Evolutionary conservation across 2,797 vertebrate genomes (phyloP), one percentile per base, ranked within the genome.

Genomic region (Artibeus lituratus): DNA sequence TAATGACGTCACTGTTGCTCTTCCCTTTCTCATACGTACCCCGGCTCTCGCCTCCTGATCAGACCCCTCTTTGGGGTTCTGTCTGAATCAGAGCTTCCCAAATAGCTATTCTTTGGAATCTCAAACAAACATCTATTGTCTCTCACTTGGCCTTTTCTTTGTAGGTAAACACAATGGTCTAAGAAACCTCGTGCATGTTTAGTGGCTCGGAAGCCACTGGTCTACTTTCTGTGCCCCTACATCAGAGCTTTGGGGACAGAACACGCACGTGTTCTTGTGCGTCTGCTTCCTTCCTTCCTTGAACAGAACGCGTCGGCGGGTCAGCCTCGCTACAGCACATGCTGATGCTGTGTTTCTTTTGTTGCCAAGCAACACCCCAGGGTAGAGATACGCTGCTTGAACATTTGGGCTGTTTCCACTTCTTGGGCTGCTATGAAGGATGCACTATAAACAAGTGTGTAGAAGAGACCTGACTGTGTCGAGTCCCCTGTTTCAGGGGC

Each of bases 201-300:
- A 14, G 51, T 26, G 9, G 53, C 53, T 29, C 10, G 2, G 70
- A 42, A n/a, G n/a, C 55, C 26, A 1, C 55, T 35, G 1, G 26
- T 42, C 69, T 26, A 35, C 35, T 81, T 80, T 65, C 92, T 88
- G 55, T 65, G 57, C 47, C 77, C 81, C 55, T 44, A 37, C 65
- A 18, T 29, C 7, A 24, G 32, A 1, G 12, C 44, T 69, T 32
- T 4, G 5, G 39, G n/a, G 67, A 16, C 69, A 16, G 15, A 44
- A 4, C 12, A 62, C 57, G 11, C 11, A 7, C 2, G 37, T 37
- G 47, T 70, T 12, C 26, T 93, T 39, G 82, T 21, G 16, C 44
- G 24, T 37, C 14, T 0, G 65, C 47, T 57, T 39, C 55, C 67
- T 53, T 39, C 55, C 67, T 53, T 88, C 85, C 22, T 55, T 12